Base-by-base conservation (phyloP, 2,113 vertebrate species). In the Ptilorrhoa leucosticta region DNA sequence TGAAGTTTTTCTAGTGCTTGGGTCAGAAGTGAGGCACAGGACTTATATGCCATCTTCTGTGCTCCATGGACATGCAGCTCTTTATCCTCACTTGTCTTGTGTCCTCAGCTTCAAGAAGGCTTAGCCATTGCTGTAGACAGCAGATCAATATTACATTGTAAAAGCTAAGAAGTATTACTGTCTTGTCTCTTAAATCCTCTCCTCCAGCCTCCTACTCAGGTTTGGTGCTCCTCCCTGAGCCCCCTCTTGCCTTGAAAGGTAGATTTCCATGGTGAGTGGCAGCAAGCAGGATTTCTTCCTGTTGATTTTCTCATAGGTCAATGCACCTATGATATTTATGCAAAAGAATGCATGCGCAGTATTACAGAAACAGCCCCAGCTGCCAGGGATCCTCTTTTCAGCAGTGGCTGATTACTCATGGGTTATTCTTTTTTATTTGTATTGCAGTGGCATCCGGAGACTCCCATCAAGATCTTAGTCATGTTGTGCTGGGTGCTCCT, bases 341-440 rank as follows among this genome's bases (percentile, higher is more conserved):
- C 24, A 81, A 47, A 87, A 85, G 66, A 85, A 83, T 65, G 57
- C 13, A 21, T 47, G 42, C 0, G 0, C 50, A 77, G 1, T 66
- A 9, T 83, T 60, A 65, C 26, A 66, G 63, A 83, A 60, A 37
- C 64, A 93, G 53, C 56, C 56, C 0, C 3, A 90, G 75, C 63
- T 77, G 42, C 81, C 57, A 73, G 80, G 81, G 56, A 65, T 81
- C 31, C 56, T 81, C 68, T 89, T 89, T 83, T 75, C 80, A 57
- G n/a, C 79, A 64, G n/a, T 50, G 63, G 64, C 68, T 86, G 80
- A 83, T 96, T 96, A 93, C 76, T 94, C 94, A 90, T 22, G 76
- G 48, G 44, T 89, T 92, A 77, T 92, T 90, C 40, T 93, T 80
- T 96, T 75, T 96, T 53, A 75, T 95, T 95, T 87, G 42, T 70